phyloP scores from a whole-genome alignment of 2,113 vertebrate genomes.

The Azemiops feae region DNA sequence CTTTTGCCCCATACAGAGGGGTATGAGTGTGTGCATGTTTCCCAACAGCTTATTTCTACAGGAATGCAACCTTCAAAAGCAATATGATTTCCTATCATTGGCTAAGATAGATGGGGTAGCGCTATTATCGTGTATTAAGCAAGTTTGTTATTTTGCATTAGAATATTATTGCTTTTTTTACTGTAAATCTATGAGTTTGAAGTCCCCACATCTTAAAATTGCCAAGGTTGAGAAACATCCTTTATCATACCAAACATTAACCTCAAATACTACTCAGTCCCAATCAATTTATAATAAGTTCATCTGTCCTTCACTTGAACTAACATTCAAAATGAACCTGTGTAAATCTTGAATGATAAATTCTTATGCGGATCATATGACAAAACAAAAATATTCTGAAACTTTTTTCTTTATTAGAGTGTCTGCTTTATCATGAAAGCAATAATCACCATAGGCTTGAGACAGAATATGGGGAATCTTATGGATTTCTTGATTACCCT shows the following conservation, averaged over 20 bases:
- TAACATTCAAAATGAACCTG: slow-evolving; percentile 30
- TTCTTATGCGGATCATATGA: not conserved
- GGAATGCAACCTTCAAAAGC: not conserved
- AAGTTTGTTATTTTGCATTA: not conserved
- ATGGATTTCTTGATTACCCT: not conserved
- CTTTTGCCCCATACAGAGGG: not conserved
- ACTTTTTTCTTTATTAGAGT: not conserved
- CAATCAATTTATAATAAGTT: not conserved
- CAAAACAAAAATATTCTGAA: not conserved
- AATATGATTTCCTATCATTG: not conserved
- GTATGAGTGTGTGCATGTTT: not conserved
- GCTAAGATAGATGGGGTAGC: not conserved
- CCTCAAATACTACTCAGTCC: not conserved
- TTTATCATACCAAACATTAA: slow-evolving; percentile 6
- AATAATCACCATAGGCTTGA: not conserved
- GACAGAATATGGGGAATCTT: not conserved
- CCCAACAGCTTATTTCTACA: not conserved
- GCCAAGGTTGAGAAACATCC: not conserved
- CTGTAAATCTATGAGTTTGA: not conserved
- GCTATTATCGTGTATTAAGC: not conserved
- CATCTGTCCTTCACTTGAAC: slow-evolving; percentile 29
- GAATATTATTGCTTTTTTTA: not conserved
- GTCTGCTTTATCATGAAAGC: rapidly evolving
- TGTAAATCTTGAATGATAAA: slow-evolving; percentile 29
- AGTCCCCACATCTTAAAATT: not conserved